A percentile compares a stretch with the other conserved stretches of the same genome.
These are phyloP conservation scores for Paradoxurus hermaphroditus DNA, from an alignment of 2,113 vertebrate species.

Conservation along the genomic window DNA sequence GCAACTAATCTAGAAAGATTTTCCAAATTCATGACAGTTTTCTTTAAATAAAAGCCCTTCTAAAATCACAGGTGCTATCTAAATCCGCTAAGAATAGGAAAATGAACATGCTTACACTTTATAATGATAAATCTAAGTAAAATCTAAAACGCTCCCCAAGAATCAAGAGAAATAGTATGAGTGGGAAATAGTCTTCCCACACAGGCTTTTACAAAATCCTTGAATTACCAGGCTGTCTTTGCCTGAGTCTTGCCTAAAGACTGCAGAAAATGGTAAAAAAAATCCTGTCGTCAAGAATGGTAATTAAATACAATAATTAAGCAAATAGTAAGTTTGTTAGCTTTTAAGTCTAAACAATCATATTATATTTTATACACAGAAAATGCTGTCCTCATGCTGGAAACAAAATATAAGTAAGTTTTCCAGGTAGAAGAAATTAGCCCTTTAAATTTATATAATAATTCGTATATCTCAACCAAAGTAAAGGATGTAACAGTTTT, in stretches of 20 bases:
- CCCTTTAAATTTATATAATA: background rate
- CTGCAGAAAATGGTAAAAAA: background rate
- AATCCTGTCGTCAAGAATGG: background rate
- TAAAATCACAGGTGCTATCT: background rate
- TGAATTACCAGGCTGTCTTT: background rate
- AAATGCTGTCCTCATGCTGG: background rate
- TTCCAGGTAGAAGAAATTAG: background rate
- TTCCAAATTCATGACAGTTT: background rate
- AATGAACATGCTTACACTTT: conserved; percentile 19
- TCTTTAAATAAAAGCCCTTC: conserved; percentile 24
- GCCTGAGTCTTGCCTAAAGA: conserved; percentile 18
- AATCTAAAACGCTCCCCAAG: conserved; percentile 23
- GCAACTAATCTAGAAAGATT: background rate
- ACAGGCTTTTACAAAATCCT: background rate
- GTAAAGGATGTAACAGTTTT: background rate
- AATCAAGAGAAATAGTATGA: background rate
- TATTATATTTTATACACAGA: background rate
- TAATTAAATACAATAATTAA: background rate
- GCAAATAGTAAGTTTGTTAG: background rate
- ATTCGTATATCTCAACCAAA: conserved; percentile 23
- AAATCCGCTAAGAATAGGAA: conserved; percentile 18
- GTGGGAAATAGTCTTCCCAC: background rate
- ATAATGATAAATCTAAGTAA: conserved; percentile 36
- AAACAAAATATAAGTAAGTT: conserved; percentile 18
- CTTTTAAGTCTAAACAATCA: background rate